Base-by-base conservation (phyloP, 1,140 invertebrate genomes). In the Antheraea mylitta region DNA sequence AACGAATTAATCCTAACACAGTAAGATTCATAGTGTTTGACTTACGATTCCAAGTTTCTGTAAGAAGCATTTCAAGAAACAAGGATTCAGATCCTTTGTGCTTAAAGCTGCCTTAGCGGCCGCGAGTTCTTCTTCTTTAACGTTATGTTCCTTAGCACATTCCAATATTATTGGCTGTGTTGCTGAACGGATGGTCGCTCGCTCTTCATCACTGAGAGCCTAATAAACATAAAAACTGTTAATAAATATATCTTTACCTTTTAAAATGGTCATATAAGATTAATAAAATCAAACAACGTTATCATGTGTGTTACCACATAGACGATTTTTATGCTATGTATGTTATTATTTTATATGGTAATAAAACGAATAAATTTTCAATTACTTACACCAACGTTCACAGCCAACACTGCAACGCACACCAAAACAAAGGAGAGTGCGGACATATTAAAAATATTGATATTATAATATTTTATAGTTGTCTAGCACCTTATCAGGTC, bases 41-140 rank as follows among this genome's bases (percentile, higher is more conserved):
- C 71, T 69, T 64, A 72, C 71, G 5, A 72, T 42, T 38, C 37
- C 67, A 30, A 61, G 18, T 64, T 68, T 72, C 59, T 69, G 62
- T 13, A 66, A 65, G 8, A 72, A 58, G 37, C 71, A 72, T 10
- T 59, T 36, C 10, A 69, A 16, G 60, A 72, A 69, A 36, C 71
- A 72, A 58, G 71, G 48, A 8, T 72, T 69, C 8, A 72, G 36
- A 10, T 37, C 59, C 2, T 37, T 38, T 18, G 48, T 11, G n/a
- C 19, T 69, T 4, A 58, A 30, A 9, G 64, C n/a, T 37, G 16
- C 36, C 59, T 69, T 69, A 1, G 71, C 71, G 9, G 63, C 60
- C 6, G 66, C 42, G 6, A 72, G 58, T 0, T 69, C 58, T 9
- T 62, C 71, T 9, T 22, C 6, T 9, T 48, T 62, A 19, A 72